Evolutionary conservation across 2,888 invertebrate species (phyloP).

Genomic region (Drosophila borborema): DNA sequence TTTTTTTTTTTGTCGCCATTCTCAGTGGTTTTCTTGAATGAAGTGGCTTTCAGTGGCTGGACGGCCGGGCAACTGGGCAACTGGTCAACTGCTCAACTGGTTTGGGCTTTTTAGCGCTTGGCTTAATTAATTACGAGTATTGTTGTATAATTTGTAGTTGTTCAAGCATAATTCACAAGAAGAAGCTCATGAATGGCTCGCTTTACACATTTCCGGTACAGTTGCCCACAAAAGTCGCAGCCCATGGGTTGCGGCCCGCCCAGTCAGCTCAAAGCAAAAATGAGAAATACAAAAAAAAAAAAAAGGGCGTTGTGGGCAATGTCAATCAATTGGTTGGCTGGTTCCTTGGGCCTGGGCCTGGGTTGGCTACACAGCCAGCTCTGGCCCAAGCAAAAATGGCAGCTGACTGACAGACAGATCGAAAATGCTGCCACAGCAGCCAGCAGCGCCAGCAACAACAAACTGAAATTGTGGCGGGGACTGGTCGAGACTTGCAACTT

Average conservation of each 20-base stretch:
- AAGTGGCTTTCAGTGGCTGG: constrained; percentile 43
- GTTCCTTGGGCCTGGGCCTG: constrained; percentile 47
- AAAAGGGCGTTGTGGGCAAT: constrained; percentile 79
- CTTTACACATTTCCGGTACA: constrained; percentile 62
- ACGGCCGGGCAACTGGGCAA: constrained; percentile 8
- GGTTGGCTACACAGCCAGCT: constrained; percentile 49
- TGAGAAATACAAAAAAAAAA: constrained; percentile 1
- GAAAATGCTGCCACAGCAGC: constrained; percentile 69
- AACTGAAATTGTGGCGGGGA: constrained; percentile 52
- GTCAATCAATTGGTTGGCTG: constrained; percentile 78
- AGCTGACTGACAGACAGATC: constrained; percentile 81
- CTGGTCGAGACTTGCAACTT: constrained; percentile 54
- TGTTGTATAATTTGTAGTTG: constrained; percentile 77
- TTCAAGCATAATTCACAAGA: constrained; percentile 59
- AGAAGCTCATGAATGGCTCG: constrained; percentile 60
- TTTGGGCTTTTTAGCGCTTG: constrained; percentile 49
- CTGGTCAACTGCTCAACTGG: constrained; percentile 45
- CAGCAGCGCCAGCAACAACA: constrained; percentile 44
- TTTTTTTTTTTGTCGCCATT: constrained; percentile 57
- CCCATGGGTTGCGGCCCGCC: constrained; percentile 56
- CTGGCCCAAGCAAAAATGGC: constrained; percentile 73
- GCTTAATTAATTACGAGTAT: constrained; percentile 76
- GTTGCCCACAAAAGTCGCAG: constrained; percentile 48
- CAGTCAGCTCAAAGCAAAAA: constrained; percentile 32
- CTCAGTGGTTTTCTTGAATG: constrained; percentile 71